Percentiles rank a stretch among this genome's conserved stretches.
phyloP scores from a whole-genome alignment of 2,888 invertebrate species.

The Tolmerus cingulatus region DNA sequence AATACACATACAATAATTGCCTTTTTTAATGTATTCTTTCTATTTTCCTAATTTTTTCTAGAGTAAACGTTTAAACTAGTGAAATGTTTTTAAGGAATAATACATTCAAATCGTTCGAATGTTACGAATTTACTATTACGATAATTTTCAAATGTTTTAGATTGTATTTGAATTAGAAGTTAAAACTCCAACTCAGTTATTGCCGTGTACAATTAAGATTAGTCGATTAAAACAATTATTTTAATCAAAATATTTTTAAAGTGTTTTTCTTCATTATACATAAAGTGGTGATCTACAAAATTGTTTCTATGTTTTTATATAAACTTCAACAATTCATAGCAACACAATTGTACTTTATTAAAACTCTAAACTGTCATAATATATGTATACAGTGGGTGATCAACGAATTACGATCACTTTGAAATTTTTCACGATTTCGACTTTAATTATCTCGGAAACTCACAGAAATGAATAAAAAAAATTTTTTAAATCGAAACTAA shows the following conservation, averaged over 20 bases:
- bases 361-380: background rate
- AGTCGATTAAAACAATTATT: background rate
- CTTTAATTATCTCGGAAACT: too few species aligned
- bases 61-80: constrained; percentile 28
- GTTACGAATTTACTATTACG: constrained; percentile 11
- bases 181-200: background rate
- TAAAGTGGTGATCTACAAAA: background rate
- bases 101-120: background rate
- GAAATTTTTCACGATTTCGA: too few species aligned
- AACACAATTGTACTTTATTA: too few species aligned
- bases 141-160: background rate
- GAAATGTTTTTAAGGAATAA: background rate
- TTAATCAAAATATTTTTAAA: background rate
- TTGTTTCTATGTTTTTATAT: background rate
- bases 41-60: constrained; percentile 7
- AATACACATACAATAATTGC: background rate
- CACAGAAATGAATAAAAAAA: too few species aligned
- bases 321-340: background rate
- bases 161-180: background rate
- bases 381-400: too few species aligned
- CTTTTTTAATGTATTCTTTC: background rate
- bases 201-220: constrained; percentile 14
- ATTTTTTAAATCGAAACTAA: too few species aligned
- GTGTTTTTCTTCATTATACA: background rate
- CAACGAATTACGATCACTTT: too few species aligned